Evolutionary conservation across 2,888 invertebrate genomes (phyloP).

Genomic region (Dorcus hopei): DNA sequence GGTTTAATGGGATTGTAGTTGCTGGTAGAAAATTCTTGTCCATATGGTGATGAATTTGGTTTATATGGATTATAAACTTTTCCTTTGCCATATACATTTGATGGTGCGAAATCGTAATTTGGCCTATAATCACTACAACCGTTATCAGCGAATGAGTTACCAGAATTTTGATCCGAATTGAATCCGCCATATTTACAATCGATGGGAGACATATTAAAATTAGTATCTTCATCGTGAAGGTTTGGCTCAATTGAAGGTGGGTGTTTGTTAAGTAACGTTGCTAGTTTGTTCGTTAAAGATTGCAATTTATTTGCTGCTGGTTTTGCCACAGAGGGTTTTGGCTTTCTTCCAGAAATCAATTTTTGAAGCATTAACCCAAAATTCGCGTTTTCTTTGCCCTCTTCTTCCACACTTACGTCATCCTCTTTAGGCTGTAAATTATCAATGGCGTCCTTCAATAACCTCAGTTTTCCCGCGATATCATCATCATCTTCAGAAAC

Average conservation of each 20-base stretch:
- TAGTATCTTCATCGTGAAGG: too few species aligned
- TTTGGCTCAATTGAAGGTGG: too few species aligned
- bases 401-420: neutral
- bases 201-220: too few species aligned
- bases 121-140: neutral
- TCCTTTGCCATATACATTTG: neutral
- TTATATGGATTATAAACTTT: too few species aligned
- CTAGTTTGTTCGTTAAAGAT: slow-evolving; percentile 5
- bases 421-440: slow-evolving; percentile 34
- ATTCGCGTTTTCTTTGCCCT: slow-evolving; percentile 4
- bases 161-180: neutral
- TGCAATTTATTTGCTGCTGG: slow-evolving; percentile 11
- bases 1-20: too few species aligned
- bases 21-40: too few species aligned
- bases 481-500: slow-evolving; percentile 22
- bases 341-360: slow-evolving; percentile 5
- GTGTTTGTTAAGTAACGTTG: neutral
- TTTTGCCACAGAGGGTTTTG: slow-evolving; percentile 2
- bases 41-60: too few species aligned
- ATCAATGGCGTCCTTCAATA: slow-evolving; percentile 37
- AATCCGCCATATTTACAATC: too few species aligned
- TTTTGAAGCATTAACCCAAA: slow-evolving; percentile 17
- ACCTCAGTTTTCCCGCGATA: slow-evolving; percentile 24
- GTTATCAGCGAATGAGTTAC: neutral
- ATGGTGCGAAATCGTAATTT: neutral